Conservation (phyloP, 2,113 vertebrate genomes). For the Lophius piscatorius region DNA sequence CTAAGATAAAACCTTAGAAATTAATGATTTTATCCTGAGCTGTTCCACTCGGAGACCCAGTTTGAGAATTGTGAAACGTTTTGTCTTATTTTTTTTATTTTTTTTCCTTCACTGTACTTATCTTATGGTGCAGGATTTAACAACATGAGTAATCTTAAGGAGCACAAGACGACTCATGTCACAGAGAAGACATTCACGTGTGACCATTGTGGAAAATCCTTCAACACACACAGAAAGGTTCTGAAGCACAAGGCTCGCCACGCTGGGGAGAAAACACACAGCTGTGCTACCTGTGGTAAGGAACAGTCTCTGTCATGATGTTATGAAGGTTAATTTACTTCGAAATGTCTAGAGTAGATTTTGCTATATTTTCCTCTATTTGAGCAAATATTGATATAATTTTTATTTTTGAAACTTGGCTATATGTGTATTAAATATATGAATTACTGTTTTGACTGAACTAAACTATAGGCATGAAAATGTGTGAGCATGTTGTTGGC, state of each 20-base stretch:
- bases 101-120: neutral
- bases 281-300: constrained; percentile 92
- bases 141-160: constrained; percentile 96
- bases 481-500: neutral
- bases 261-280: constrained; percentile 90
- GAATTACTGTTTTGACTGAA: too few species aligned
- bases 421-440: too few species aligned
- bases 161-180: constrained; percentile 94
- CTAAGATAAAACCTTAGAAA: neutral
- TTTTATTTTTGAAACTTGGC: neutral
- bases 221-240: constrained; percentile 94
- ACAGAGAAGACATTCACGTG: constrained; percentile 94
- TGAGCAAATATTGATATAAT: neutral
- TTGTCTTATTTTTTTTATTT: neutral
- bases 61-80: neutral
- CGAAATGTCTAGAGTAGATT: neutral
- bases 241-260: constrained; percentile 92
- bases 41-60: neutral
- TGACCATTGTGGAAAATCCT: constrained; percentile 95
- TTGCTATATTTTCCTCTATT: neutral
- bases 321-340: neutral
- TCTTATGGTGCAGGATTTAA: constrained; percentile 86
- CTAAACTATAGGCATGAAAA: too few species aligned
- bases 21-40: neutral
- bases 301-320: neutral